Evolutionary conservation across 2,888 invertebrate species (phyloP).

Genomic region (Mamestra brassicae): DNA sequence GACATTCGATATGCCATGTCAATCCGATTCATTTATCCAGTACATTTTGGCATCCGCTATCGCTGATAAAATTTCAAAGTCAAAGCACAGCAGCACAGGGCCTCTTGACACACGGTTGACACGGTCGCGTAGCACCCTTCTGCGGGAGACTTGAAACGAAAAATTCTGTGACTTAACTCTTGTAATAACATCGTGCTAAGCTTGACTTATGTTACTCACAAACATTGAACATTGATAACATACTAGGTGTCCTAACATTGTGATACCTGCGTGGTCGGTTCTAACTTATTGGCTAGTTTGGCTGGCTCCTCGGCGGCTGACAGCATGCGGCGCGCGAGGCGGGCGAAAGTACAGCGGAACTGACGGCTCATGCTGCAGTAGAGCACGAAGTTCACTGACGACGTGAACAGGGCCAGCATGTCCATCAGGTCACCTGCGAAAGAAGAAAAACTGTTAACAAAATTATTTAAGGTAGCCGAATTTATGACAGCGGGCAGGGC

Average conservation of each 20-base stretch:
- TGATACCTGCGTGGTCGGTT: conserved; percentile 87
- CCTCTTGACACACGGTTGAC: too few relatives aligned
- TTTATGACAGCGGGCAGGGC: neutral
- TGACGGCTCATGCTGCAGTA: conserved; percentile 98
- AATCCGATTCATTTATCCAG: too few relatives aligned
- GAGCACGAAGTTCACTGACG: conserved; percentile 97
- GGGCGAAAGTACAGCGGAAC: conserved; percentile 95
- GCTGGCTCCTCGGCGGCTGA: conserved; percentile 83
- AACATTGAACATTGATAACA: conserved; percentile 45
- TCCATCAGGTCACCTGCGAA: conserved; percentile 95
- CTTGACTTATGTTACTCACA: conserved; percentile 15
- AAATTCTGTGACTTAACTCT: neutral
- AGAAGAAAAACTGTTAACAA: neutral
- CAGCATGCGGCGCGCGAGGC: conserved; percentile 92
- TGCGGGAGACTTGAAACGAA: neutral
- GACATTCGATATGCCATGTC: too few relatives aligned
- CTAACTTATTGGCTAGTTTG: conserved; percentile 83
- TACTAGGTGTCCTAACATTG: conserved; percentile 63
- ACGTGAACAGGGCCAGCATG: conserved; percentile 96
- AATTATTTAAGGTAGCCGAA: neutral
- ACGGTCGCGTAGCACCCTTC: neutral
- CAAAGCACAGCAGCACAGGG: too few relatives aligned
- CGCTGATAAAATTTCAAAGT: neutral
- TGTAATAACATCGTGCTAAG: neutral
- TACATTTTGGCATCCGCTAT: neutral